Conservation (phyloP, 2,113 vertebrate species). For the Montifringilla adamsi region DNA sequence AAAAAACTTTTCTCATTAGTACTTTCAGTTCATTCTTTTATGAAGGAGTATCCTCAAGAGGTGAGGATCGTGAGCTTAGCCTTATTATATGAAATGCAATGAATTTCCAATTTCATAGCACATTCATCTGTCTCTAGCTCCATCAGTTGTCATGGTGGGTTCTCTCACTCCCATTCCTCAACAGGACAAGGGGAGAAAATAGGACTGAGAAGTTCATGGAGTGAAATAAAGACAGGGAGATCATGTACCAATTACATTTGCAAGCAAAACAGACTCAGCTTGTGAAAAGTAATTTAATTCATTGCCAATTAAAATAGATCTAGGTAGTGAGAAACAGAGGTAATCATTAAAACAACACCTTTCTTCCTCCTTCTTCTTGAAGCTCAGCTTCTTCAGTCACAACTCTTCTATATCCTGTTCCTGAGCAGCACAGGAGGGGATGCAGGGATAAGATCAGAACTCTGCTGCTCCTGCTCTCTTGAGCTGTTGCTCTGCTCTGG, state of each 20-base stretch:
- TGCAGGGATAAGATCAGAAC: too few relatives aligned
- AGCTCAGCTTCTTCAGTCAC: background rate
- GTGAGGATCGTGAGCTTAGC: background rate
- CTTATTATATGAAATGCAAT: background rate
- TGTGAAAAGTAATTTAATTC: background rate
- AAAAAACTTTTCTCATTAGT: background rate
- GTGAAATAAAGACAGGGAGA: background rate
- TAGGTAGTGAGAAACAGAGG: background rate
- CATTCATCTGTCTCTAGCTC: background rate
- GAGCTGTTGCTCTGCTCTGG: accelerated
- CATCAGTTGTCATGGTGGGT: too few relatives aligned
- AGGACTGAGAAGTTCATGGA: background rate
- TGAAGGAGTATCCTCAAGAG: background rate
- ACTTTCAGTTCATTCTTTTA: background rate
- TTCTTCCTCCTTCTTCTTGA: background rate
- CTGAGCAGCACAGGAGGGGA: background rate
- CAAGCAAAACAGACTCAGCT: background rate
- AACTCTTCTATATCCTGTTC: accelerated
- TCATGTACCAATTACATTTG: background rate
- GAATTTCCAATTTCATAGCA: background rate
- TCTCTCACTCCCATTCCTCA: background rate
- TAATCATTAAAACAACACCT: background rate
- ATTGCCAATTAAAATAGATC: background rate
- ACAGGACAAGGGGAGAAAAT: background rate
- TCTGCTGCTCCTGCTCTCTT: background rate